Base-by-base conservation (phyloP, 2,888 invertebrate species). In the Alviniconcha strummeri region DNA sequence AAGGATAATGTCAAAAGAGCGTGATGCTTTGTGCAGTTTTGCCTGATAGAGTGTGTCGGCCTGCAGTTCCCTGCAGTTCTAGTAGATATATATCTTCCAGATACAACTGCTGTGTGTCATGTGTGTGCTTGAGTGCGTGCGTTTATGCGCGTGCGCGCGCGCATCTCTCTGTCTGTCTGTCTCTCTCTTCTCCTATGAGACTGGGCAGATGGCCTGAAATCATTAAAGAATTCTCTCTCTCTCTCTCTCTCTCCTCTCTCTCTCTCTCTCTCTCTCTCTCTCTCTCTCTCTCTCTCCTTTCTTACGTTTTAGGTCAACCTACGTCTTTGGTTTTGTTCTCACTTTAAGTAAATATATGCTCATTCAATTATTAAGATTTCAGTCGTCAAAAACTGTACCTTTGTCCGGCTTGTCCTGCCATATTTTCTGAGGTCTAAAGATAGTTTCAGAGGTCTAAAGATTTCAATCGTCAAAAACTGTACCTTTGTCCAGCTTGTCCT, bases 401-500 rank as follows among this genome's bases (percentile, higher is more conserved):
- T 80, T 69, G 5, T 80, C 69, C 69, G 69, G 19, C 19, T 69
- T 80, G 11, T 80, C n/a, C 5, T 55, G 54, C 80, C 80, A 69
- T 9, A 5, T 9, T 17, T 55, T 52, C 55, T 67, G 67, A 17
- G 54, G n/a, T n/a, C n/a, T n/a, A n/a, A n/a, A n/a, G n/a, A n/a
- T n/a, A n/a, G n/a, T n/a, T n/a, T n/a, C n/a, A n/a, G n/a, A n/a
- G n/a, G n/a, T n/a, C n/a, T n/a, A n/a, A n/a, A n/a, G n/a, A n/a
- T n/a, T 15, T 64, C 17, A 17, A 64, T 64, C 11, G 0, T 17
- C 4, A 17, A 11, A n/a, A 19, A 55, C 77, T 79, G 36, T 11
- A 54, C 79, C 69, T 55, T 80, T 69, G 5, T 80, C 69, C 69
- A 80, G 19, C 19, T 69, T 80, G 11, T 80, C n/a, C 5, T 55